A percentile compares a stretch with the other conserved stretches of the same genome.
Evolutionary conservation across 1,140 invertebrate species (phyloP).

Genomic region (Pseudomyrmex concolor): DNA sequence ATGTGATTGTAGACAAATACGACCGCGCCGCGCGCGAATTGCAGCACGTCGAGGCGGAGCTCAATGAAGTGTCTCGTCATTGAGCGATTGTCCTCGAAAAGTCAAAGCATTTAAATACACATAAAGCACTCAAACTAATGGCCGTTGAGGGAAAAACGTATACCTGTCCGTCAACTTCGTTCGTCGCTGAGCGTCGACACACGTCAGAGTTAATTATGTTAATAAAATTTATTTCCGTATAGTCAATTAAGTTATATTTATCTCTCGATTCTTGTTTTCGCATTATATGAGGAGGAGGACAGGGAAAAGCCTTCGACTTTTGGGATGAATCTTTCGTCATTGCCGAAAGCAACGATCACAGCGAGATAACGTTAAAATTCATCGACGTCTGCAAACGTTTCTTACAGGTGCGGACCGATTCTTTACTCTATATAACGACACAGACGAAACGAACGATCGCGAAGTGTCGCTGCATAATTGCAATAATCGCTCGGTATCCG

Average conservation of each 20-base stretch:
- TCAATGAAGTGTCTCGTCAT: slow-evolving; percentile 55
- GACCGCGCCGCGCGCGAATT: slow-evolving; percentile 28
- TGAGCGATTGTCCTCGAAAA: slow-evolving; percentile 47
- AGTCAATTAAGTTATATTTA: background rate
- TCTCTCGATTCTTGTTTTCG: background rate
- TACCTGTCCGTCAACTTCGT: slow-evolving; percentile 23
- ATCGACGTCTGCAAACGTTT: slow-evolving; percentile 7
- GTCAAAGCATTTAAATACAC: slow-evolving; percentile 64
- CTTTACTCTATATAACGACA: slow-evolving; percentile 22
- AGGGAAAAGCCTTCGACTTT: background rate
- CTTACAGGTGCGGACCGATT: slow-evolving; percentile 29
- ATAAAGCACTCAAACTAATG: slow-evolving; percentile 64
- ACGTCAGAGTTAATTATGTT: slow-evolving; percentile 1
- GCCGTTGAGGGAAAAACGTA: slow-evolving; percentile 16
- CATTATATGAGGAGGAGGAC: no score
- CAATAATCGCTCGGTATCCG: slow-evolving; percentile 4
- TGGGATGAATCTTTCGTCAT: background rate
- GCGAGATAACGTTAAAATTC: slow-evolving; percentile 16
- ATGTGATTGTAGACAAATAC: slow-evolving; percentile 52
- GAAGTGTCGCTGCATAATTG: slow-evolving; percentile 63
- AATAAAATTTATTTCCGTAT: background rate
- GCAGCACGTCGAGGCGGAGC: slow-evolving; percentile 4
- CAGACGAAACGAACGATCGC: slow-evolving; percentile 43
- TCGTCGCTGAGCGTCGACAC: background rate
- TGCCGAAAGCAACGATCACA: background rate